Percentiles rank a stretch among this genome's conserved stretches.
These are phyloP conservation scores for Ditylenchus dipsaci DNA, from an alignment of 1,140 invertebrate genomes.

Conservation along the genomic window DNA sequence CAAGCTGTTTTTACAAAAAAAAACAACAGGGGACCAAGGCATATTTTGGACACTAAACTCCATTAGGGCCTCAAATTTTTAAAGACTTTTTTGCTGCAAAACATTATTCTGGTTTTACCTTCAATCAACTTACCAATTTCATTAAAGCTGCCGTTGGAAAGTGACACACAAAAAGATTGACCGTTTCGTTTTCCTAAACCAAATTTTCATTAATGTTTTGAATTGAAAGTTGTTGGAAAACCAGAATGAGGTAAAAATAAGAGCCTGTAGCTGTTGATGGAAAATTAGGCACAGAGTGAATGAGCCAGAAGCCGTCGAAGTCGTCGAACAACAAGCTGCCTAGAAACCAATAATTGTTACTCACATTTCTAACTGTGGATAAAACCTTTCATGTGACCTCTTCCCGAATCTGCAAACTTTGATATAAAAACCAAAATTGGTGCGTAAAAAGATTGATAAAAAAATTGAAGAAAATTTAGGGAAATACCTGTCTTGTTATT, in stretches of 20 bases:
- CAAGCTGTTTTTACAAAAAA: too few species aligned
- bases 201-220: slow-evolving; percentile 59
- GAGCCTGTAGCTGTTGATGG: neutral
- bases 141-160: slow-evolving; percentile 66
- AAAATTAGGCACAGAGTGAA: slow-evolving; percentile 83
- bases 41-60: too few species aligned
- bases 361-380: too few species aligned
- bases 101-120: too few species aligned
- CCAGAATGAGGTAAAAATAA: slow-evolving; percentile 27
- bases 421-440: too few species aligned
- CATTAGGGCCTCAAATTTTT: too few species aligned
- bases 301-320: slow-evolving; percentile 75
- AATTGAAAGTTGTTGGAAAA: neutral
- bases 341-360: too few species aligned
- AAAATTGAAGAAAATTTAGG: too few species aligned
- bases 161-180: slow-evolving; percentile 79
- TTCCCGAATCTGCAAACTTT: slow-evolving; percentile 20
- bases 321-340: slow-evolving; percentile 71
- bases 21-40: too few species aligned
- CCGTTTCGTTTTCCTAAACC: slow-evolving; percentile 67
- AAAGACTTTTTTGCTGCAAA: too few species aligned
- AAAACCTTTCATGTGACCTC: slow-evolving; percentile 59
- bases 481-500: slow-evolving; percentile 25
- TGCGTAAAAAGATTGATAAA: too few species aligned
- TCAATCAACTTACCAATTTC: slow-evolving; percentile 65